Evolutionary conservation across 2,888 invertebrate genomes (phyloP).

Genomic region (Trissoscelio sp.): DNA sequence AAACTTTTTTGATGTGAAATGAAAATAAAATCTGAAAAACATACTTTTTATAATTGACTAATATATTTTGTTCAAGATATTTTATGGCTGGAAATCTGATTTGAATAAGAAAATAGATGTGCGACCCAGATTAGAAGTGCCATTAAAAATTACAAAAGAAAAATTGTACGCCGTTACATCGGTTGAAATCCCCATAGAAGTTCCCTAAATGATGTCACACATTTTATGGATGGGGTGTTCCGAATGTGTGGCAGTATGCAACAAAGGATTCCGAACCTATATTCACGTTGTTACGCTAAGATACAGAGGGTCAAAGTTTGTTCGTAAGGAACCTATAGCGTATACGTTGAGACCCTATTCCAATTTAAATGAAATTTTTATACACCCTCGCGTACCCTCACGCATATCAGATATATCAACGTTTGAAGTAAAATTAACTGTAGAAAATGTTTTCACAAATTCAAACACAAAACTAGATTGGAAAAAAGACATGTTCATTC

Average conservation of each 20-base stretch:
- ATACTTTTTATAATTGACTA: no score
- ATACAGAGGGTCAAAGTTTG: conserved; percentile 57
- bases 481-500: neutral
- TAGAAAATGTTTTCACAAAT: conserved; percentile 5
- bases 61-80: no score
- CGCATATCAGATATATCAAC: conserved; percentile 29
- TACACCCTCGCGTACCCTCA: conserved; percentile 47
- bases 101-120: neutral
- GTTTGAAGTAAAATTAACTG: conserved; percentile 38
- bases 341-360: conserved; percentile 50
- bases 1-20: no score
- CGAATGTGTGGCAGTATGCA: conserved; percentile 56
- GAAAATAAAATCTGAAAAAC: no score
- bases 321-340: conserved; percentile 27
- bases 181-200: conserved; percentile 11
- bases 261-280: conserved; percentile 58
- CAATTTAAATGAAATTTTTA: conserved; percentile 63
- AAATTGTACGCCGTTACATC: conserved; percentile 19
- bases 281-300: conserved; percentile 57
- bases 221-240: conserved; percentile 41
- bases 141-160: conserved; percentile 24
- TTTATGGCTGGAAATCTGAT: no score
- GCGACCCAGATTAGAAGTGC: neutral
- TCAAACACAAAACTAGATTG: neutral
- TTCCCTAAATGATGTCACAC: conserved; percentile 48